Evolutionary conservation across 2,888 invertebrate genomes (phyloP), one percentile per base, ranked within the genome.

Genomic region (Encarsia formosa): DNA sequence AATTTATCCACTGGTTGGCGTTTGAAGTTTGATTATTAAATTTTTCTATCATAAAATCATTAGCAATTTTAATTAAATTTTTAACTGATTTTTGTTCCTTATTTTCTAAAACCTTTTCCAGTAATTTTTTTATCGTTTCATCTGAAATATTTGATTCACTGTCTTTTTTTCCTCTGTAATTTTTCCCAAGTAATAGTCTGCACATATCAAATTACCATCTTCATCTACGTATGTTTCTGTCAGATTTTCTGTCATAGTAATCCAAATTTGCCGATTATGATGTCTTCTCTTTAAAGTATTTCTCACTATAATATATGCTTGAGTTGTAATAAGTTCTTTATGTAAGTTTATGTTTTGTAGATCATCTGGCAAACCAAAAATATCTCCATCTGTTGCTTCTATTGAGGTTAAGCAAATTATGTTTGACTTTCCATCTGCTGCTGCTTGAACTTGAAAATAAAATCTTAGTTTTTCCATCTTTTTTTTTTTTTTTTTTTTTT

Each of bases 1-100:
- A 20, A 8, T 29, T 19, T 19, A 42, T 5, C 42, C 29, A 42
- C 19, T 42, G 42, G 4, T 31, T 31, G 13, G 19, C 31, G 11
- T 42, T 31, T 29, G 31, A 5, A 31, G 18, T 5, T 31, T 31
- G 29, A 4, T 13, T 13, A 8, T 16, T 18, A 42, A 29, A 31
- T 31, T 42, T 42, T 31, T 31, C 19, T 3, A 42, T 20, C 19
- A 42, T 29, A 18, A 42, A 42, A 19, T 31, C 20, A 16, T 42
- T 31, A 31, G 3, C 19, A 9, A 40, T 6, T 4, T 31, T 11
- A n/a, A 4, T 31, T 15, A 3, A 31, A 31, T 6, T 31, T 15
- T 31, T 31, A n/a, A n/a, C 31, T 31, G 11, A 4, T 31, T 31
- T 31, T 31, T 4, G 4, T 31, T 3, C 3, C 6, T 6, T 31